Evolutionary conservation across 1,140 invertebrate species (phyloP).

Genomic region (Brachionus koreanus): DNA sequence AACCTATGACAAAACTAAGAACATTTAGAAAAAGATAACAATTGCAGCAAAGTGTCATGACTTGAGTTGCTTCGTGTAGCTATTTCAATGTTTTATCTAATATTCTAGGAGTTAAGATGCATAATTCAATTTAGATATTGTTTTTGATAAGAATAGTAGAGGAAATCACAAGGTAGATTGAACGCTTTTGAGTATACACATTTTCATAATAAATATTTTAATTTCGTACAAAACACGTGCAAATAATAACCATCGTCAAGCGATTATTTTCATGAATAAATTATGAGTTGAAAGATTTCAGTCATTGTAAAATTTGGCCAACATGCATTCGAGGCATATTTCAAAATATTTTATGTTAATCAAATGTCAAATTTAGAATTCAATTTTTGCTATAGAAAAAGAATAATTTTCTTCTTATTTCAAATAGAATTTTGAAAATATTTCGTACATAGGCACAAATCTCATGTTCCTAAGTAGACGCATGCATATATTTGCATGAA

Average conservation of each 20-base stretch:
- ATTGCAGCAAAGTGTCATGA: no score
- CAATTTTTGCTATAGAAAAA: not conserved
- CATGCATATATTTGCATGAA: not conserved
- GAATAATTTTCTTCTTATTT: constrained; percentile 26
- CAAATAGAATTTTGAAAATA: constrained; percentile 30
- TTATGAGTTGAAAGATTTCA: not conserved
- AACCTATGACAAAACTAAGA: no score
- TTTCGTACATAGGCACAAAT: constrained; percentile 28
- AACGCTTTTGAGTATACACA: not conserved
- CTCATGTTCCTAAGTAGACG: not conserved
- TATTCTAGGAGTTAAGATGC: no score
- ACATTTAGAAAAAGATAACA: no score
- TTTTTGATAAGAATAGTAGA: not conserved
- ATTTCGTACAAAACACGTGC: not conserved
- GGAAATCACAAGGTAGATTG: not conserved
- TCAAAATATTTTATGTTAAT: constrained; percentile 33
- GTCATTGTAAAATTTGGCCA: not conserved
- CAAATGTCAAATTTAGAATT: constrained; percentile 39
- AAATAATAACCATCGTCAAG: not conserved
- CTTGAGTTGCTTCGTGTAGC: no score
- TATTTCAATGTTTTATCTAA: no score
- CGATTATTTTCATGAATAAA: constrained; percentile 5
- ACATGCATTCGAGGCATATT: constrained; percentile 4
- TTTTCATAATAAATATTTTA: not conserved
- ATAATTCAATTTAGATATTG: not conserved